phyloP scores from a whole-genome alignment of 2,797 vertebrate genomes.

The Fundulus diaphanus region DNA sequence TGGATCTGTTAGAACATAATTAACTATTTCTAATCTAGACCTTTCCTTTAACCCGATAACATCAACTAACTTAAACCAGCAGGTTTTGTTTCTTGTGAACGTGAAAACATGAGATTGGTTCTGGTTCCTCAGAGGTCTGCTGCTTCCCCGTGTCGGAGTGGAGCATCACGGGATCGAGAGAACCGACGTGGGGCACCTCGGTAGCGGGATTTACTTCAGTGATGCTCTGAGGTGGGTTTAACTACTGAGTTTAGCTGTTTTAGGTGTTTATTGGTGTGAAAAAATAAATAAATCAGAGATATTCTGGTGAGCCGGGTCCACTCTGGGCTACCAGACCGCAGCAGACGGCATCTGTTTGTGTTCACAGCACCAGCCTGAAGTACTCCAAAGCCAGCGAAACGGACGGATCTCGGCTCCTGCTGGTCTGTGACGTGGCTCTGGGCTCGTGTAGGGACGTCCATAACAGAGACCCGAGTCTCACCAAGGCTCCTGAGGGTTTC shows the following conservation, averaged over 20 bases:
- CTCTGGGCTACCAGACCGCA: not conserved
- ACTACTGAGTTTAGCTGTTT: not conserved
- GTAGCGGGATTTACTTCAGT: slow-evolving; percentile 90
- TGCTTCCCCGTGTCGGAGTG: slow-evolving; percentile 83
- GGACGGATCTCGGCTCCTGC: slow-evolving; percentile 81
- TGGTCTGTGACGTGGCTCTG: slow-evolving; percentile 87
- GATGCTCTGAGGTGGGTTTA: slow-evolving; percentile 81
- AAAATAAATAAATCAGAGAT: not conserved
- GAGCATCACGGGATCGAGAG: slow-evolving; percentile 86
- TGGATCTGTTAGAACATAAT: too few relatives aligned
- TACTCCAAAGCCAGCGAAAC: slow-evolving; percentile 80
- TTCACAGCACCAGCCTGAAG: slow-evolving; percentile 80
- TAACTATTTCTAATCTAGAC: too few relatives aligned
- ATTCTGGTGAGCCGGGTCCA: not conserved
- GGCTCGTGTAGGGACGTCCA: slow-evolving; percentile 76
- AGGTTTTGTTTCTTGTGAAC: not conserved
- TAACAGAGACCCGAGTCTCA: slow-evolving; percentile 74
- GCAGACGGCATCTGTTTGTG: not conserved
- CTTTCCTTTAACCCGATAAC: too few relatives aligned
- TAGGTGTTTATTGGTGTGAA: not conserved
- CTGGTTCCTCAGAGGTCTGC: slow-evolving; percentile 80
- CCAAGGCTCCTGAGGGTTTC: slow-evolving; percentile 77
- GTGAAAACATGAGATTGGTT: not conserved
- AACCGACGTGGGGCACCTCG: slow-evolving; percentile 87
- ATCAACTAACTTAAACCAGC: too few relatives aligned